Base-by-base conservation (phyloP, 2,888 invertebrate species). In the Nymphalis urticae region DNA sequence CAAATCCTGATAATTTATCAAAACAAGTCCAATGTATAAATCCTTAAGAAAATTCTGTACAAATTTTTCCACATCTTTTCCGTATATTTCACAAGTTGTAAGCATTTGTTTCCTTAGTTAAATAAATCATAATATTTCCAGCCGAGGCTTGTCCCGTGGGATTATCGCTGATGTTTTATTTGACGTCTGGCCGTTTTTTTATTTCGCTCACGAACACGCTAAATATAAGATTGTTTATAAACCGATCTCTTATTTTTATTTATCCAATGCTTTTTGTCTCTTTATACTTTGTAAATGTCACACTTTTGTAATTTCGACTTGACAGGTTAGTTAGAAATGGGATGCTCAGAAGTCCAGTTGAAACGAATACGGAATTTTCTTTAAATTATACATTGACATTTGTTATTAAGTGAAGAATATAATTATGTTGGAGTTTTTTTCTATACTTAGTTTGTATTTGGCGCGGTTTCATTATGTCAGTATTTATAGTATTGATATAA, bases 71-170 rank as follows among this genome's bases (percentile, higher is more conserved):
- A 69, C 62, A 65, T 72, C 72, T 74, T 73, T 73, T 71, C 69
- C 75, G 69, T 73, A 75, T 77, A 78, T 74, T 74, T 75, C 78
- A 75, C 75, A 70, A 74, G 68, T 69, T 71, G 71, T 73, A 74
- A 70, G 73, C 72, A 74, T 76, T 77, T 76, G 74, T 78, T 78
- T 78, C 75, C 75, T 74, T 73, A 71, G 75, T 78, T 83, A 82
- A 82, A 85, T 84, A 86, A 84, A 86, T 85, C 85, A 85, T 85
- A 81, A 82, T 83, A 80, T 82, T 82, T 79, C 79, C 71, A 76
- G 76, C 76, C 75, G 68, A 71, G 62, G 70, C 74, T 75, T 76
- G 78, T 81, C 83, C 79, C 72, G 62, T 64, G 79, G 83, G 82
- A 84, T 81, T 82, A 81, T 74, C 79, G 76, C 72, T 80, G 82